phyloP scores from a whole-genome alignment of 1,140 invertebrate species.

The Leptonema lineaticorne region DNA sequence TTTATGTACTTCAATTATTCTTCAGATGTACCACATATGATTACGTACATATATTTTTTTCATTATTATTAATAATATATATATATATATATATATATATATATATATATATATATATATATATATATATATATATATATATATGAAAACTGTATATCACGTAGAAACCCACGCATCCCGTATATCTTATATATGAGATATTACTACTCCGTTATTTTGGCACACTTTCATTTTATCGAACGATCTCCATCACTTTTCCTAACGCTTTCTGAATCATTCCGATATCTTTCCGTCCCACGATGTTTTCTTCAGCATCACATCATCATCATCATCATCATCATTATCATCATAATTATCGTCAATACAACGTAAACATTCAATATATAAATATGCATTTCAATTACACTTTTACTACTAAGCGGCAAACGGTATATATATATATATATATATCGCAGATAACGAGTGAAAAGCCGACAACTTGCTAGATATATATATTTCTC shows the following conservation, averaged over 20 bases:
- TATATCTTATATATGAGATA: background rate
- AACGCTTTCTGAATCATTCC: background rate
- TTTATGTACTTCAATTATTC: too few species aligned
- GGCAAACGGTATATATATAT: background rate
- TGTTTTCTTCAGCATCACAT: background rate
- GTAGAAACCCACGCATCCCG: background rate
- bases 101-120: too few species aligned
- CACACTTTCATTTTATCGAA: background rate
- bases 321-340: background rate
- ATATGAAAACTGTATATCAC: too few species aligned
- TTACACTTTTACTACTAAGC: conserved; percentile 10
- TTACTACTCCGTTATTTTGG: background rate
- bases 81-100: too few species aligned
- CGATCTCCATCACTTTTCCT: background rate
- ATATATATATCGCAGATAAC: background rate
- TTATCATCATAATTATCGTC: background rate
- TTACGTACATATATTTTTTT: too few species aligned
- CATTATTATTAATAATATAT: too few species aligned
- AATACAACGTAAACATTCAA: background rate
- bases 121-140: too few species aligned
- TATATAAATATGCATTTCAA: background rate
- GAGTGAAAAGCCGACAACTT: conserved; percentile 1
- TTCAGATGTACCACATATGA: too few species aligned
- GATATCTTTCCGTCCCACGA: conserved; percentile 7
- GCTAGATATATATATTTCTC: too few species aligned